These are phyloP conservation scores for Meteorus cinctellus DNA, from an alignment of 2,888 invertebrate species.

Conservation along the genomic window DNA sequence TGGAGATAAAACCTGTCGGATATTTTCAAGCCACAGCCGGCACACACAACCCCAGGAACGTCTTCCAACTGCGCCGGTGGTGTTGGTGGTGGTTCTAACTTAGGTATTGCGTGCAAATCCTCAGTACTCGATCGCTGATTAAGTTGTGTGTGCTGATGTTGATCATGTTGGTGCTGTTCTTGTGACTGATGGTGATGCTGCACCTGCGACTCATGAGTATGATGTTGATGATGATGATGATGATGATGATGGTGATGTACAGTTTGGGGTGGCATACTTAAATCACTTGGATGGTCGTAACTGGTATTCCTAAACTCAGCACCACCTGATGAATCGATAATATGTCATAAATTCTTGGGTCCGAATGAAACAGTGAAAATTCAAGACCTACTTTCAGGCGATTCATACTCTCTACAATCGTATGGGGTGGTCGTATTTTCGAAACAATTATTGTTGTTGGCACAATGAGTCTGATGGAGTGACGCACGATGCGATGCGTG, in stretches of 20 bases:
- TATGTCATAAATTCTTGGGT: slow-evolving; percentile 5
- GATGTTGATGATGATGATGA: slow-evolving; percentile 58
- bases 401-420: slow-evolving; percentile 71
- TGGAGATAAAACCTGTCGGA: slow-evolving; percentile 92
- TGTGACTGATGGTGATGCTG: slow-evolving; percentile 51
- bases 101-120: slow-evolving; percentile 74
- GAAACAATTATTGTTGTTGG: slow-evolving; percentile 76
- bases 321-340: slow-evolving; percentile 57
- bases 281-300: slow-evolving; percentile 67
- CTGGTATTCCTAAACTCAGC: slow-evolving; percentile 66
- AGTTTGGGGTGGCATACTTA: slow-evolving; percentile 67
- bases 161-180: slow-evolving; percentile 47
- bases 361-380: slow-evolving; percentile 5
- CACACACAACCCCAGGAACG: slow-evolving; percentile 80
- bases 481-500: slow-evolving; percentile 63
- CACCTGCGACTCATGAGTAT: slow-evolving; percentile 58
- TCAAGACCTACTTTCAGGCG: slow-evolving; percentile 66
- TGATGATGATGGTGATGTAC: slow-evolving; percentile 67
- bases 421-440: slow-evolving; percentile 73
- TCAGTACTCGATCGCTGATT: slow-evolving; percentile 64
- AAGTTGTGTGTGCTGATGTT: slow-evolving; percentile 49
- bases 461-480: slow-evolving; percentile 71
- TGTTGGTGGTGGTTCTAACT: slow-evolving; percentile 74
- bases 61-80: slow-evolving; percentile 69
- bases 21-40: slow-evolving; percentile 91